Evolutionary conservation across 2,888 invertebrate species (phyloP), one percentile per base, ranked within the genome.

Genomic region (Chloroclystis v-ata): DNA sequence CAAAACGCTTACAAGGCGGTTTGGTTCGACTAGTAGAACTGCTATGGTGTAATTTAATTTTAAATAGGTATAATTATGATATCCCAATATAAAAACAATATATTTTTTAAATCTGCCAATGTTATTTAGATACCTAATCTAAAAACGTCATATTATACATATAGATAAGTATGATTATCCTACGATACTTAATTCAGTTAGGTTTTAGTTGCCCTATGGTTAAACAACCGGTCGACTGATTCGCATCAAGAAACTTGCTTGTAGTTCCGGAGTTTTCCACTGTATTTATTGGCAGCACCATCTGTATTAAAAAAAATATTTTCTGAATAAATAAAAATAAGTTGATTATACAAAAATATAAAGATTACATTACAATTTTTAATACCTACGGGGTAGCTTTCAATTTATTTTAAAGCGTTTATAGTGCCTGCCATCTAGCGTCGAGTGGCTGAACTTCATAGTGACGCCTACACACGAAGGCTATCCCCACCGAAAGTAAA

Each of bases 371-470:
- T n/a, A n/a, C n/a, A n/a, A n/a, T n/a, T n/a, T n/a, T n/a, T n/a
- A n/a, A n/a, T n/a, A n/a, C n/a, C n/a, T n/a, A n/a, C n/a, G n/a
- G n/a, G n/a, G 43, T 46, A 26, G 1, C 26, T 26, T 8, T 26
- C n/a, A n/a, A n/a, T n/a, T 10, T 24, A 20, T 26, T 7, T 40
- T 12, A n/a, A 43, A 16, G 4, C 14, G 14, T 4, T 28, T 7
- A 16, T 12, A 6, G n/a, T 50, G 57, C 78, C 58, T 77, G 84
- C 83, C 84, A 85, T 80, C 85, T 82, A 51, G 66, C 71, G 68
- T 66, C 67, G 81, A 81, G 75, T 80, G 72, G 85, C 77, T 28
- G 69, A 68, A 85, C 80, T 75, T 59, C 33, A 43, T 56, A 40
- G 52, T 43, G 2, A 47, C 14, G 33, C 41, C 60, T 63, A 20